Evolutionary conservation across 2,888 invertebrate genomes (phyloP), one percentile per base, ranked within the genome.

Genomic region (Melinopterus prodromus): DNA sequence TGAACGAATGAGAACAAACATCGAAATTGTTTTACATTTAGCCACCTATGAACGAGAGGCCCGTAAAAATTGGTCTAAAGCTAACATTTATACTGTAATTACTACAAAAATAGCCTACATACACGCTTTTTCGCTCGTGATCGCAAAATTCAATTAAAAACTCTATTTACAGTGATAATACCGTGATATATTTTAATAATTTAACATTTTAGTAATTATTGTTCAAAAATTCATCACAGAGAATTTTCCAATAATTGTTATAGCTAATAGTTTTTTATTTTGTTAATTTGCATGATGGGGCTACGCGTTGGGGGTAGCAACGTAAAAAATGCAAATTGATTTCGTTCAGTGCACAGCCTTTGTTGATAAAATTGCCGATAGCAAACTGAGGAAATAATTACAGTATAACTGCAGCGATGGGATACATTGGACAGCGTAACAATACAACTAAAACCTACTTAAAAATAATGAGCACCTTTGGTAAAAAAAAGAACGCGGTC

Each of bases 401-500:
- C 74, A 74, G 74, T 74, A 74, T 74, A 74, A 26, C 74, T 74
- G 74, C 74, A 74, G 74, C 74, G 74, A 35, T 74, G 16, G 36
- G 74, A 15, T 74, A n/a, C n/a, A 77, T 38, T 70, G 72, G 72
- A 80, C 70, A 72, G 77, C 69, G 70, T 71, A 78, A 78, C 79
- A 81, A 82, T 79, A 76, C 76, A 83, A 84, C 84, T 84, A 85
- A 84, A 84, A 83, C 26, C 82, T 85, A 86, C 83, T 83, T 86
- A 86, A 80, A 85, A 87, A 84, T 84, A 85, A 87, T 86, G 87
- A 87, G 87, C 88, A 88, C 88, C 87, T 87, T 88, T 88, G 87
- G 88, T 87, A 87, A 85, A 86, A 85, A 82, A 85, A 82, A 26
- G 26, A 26, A 81, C 79, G 78, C 77, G 72, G 81, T 81, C 81